Evolutionary conservation across 2,113 vertebrate genomes (phyloP).

Genomic region (Campylorhamphus procurvoides): DNA sequence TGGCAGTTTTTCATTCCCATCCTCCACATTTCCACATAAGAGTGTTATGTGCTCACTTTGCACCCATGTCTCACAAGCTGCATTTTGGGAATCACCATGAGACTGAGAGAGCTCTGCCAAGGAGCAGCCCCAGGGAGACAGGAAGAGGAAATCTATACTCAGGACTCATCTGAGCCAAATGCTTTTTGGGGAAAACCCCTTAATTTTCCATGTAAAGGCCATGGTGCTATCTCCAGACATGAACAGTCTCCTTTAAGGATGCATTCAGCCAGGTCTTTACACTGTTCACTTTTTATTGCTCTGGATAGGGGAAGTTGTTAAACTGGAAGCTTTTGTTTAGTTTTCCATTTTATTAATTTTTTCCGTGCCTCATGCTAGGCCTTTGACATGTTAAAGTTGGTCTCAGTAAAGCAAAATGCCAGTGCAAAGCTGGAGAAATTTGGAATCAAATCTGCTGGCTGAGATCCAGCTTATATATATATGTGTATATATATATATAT

Average conservation of each 20-base stretch:
- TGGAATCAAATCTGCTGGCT: not conserved
- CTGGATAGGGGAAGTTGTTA: not conserved
- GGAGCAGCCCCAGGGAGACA: not conserved
- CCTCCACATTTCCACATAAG: rapidly evolving
- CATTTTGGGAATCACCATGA: not conserved
- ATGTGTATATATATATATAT: not conserved
- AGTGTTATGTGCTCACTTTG: not conserved
- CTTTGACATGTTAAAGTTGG: not conserved
- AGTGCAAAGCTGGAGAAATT: not conserved
- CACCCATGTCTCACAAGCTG: rapidly evolving
- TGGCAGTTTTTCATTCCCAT: not conserved
- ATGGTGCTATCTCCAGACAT: rapidly evolving
- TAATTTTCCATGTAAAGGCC: not conserved
- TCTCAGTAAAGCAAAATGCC: not conserved
- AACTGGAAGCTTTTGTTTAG: not conserved
- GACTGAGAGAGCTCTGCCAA: not conserved
- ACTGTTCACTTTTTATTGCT: not conserved
- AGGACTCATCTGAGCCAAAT: not conserved
- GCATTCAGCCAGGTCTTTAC: not conserved
- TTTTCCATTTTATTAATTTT: conserved; percentile 17
- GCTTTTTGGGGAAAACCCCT: not conserved
- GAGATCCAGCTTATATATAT: not conserved
- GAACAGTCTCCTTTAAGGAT: not conserved
- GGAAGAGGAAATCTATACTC: not conserved
- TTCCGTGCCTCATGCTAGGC: not conserved